Evolutionary conservation across 35 echinoderm and acorn worm species (phyloP).

Genomic region (Stichopus chloronotus): DNA sequence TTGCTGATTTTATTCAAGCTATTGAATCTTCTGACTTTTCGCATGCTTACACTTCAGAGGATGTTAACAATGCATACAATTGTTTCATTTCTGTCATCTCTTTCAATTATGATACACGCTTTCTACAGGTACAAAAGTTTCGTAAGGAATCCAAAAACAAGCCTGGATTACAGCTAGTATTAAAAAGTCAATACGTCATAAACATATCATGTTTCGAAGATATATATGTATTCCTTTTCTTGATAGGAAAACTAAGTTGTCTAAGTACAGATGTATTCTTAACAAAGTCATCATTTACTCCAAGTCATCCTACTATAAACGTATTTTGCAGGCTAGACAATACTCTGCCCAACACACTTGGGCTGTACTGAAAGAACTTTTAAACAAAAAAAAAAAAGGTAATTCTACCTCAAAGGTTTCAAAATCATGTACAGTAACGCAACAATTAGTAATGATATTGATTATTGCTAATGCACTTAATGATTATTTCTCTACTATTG

Average conservation of each 20-base stretch:
- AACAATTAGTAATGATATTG: not conserved
- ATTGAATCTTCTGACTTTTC: not conserved
- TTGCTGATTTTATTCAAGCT: not conserved
- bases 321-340: not conserved
- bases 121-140: too few species aligned
- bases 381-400: conserved; percentile 26
- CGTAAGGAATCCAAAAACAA: too few species aligned
- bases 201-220: too few species aligned
- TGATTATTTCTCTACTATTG: not conserved
- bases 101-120: too few species aligned
- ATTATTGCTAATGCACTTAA: too few species aligned
- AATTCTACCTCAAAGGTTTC: not conserved
- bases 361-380: conserved; percentile 18
- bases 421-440: not conserved
- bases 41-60: not conserved
- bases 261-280: not conserved
- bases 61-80: too few species aligned
- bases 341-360: not conserved
- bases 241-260: too few species aligned
- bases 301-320: conserved; percentile 25
- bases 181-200: too few species aligned
- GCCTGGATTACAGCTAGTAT: too few species aligned
- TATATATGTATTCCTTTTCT: too few species aligned
- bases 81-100: too few species aligned
- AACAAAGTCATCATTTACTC: not conserved